Evolutionary conservation across 2,113 vertebrate species (phyloP), one percentile per base, ranked within the genome.

Genomic region (Xenopus borealis): DNA sequence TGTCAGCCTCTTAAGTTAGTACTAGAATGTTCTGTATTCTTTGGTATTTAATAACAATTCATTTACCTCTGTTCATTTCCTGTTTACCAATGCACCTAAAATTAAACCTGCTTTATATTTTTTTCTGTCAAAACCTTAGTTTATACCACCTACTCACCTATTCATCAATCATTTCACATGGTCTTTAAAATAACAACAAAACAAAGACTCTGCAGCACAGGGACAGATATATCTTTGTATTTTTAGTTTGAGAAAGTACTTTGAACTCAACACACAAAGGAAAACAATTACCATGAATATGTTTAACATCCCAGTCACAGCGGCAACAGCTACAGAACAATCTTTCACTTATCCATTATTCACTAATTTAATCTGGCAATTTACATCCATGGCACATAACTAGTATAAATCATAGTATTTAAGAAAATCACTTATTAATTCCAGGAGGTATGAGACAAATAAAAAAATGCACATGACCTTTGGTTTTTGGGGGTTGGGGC

Each of bases 241-340:
- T 58, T 58, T 58, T 18, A 18, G 14, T 58, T 58, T 10, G 17
- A 27, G 23, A 58, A 50, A 55, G 14, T n/a, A n/a, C 53, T 55
- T 23, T 61, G 20, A 61, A 23, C 58, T 61, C 19, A n/a, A 61
- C 58, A 61, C 58, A 61, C 58, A 61, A 61, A 61, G 19, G 58
- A 61, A 61, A 18, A 12, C 27, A 61, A 61, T 61, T 61, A 61
- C 58, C 58, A 61, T 61, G 58, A 61, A 61, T 27, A 61, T 61
- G 58, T 61, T 61, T 61, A 23, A 61, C 1, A 12, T 61, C 11
- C 20, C 10, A 8, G 58, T 14, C 58, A 61, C 20, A 27, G 58
- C 20, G 12, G 58, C 58, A 7, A 9, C 18, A 9, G 19, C 58
- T 23, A 61, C 58, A 61, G 58, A 19, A 23, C 58, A 61, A 61